Evolutionary conservation across 2,888 invertebrate genomes (phyloP).

Genomic region (Xestobium rufovillosum): DNA sequence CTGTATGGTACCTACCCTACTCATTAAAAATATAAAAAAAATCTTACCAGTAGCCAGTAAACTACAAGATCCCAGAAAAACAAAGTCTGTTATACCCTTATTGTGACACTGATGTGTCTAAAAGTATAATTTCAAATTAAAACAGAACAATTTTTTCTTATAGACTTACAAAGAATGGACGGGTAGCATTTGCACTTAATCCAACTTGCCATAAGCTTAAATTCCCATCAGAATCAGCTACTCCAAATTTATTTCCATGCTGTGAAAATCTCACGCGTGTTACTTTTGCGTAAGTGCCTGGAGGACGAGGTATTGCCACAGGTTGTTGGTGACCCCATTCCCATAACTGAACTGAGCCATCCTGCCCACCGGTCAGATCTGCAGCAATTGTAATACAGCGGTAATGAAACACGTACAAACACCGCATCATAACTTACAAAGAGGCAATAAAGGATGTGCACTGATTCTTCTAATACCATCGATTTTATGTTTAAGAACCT

Average conservation of each 20-base stretch:
- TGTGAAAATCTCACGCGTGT: slow-evolving; percentile 93
- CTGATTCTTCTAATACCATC: slow-evolving; percentile 93
- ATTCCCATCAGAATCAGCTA: slow-evolving; percentile 95
- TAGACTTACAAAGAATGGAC: slow-evolving; percentile 82
- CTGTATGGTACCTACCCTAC: no score
- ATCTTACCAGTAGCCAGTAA: slow-evolving; percentile 82
- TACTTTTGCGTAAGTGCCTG: slow-evolving; percentile 92
- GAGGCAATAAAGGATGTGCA: slow-evolving; percentile 89
- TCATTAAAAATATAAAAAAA: no score
- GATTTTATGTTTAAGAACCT: slow-evolving; percentile 91
- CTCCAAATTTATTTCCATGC: slow-evolving; percentile 98
- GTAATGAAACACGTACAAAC: not conserved
- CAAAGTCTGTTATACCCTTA: slow-evolving; percentile 95
- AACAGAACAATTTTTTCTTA: slow-evolving; percentile 2
- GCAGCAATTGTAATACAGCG: slow-evolving; percentile 15
- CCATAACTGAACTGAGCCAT: slow-evolving; percentile 94
- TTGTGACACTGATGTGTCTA: slow-evolving; percentile 96
- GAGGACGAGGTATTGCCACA: slow-evolving; percentile 83
- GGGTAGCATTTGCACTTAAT: slow-evolving; percentile 63
- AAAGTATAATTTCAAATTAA: slow-evolving; percentile 32
- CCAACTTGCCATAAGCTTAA: slow-evolving; percentile 92
- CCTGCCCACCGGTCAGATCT: slow-evolving; percentile 92
- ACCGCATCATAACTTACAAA: no score
- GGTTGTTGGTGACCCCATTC: slow-evolving; percentile 96
- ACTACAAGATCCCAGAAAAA: slow-evolving; percentile 96